Conservation (phyloP, 2,888 invertebrate species). For the Spisula solida region DNA sequence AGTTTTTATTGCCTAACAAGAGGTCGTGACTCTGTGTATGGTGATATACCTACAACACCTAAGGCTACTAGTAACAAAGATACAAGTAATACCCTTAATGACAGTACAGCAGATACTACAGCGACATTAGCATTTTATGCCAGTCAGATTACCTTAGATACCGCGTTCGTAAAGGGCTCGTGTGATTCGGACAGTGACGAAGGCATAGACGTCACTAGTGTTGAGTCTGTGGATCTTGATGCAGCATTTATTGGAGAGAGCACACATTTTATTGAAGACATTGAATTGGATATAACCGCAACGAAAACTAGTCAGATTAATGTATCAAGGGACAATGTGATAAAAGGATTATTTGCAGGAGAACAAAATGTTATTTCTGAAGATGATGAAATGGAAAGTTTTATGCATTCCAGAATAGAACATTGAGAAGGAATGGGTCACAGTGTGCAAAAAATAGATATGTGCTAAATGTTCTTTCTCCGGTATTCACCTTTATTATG, state of each 20-base stretch:
- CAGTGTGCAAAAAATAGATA: neutral
- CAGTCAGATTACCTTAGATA: constrained; percentile 19
- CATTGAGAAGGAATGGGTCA: neutral
- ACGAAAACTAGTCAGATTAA: neutral
- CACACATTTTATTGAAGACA: neutral
- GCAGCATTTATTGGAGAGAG: constrained; percentile 49
- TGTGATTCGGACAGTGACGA: constrained; percentile 56
- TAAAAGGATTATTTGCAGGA: neutral
- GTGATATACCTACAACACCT: constrained; percentile 10
- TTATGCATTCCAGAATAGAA: constrained; percentile 14
- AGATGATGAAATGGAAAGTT: neutral
- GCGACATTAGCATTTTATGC: neutral
- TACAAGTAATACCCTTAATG: constrained; percentile 34
- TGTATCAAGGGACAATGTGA: neutral
- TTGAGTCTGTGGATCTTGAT: constrained; percentile 51
- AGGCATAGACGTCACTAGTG: constrained; percentile 62
- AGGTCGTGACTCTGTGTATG: neutral
- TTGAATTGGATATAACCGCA: neutral
- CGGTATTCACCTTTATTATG: no score
- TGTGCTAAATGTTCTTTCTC: neutral
- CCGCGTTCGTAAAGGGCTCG: constrained; percentile 49
- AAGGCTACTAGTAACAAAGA: constrained; percentile 33
- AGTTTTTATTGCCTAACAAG: neutral
- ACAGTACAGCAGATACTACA: constrained; percentile 31
- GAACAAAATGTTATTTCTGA: neutral